Evolutionary conservation across 2,888 invertebrate species (phyloP).

Genomic region (Dendrolimus pini): DNA sequence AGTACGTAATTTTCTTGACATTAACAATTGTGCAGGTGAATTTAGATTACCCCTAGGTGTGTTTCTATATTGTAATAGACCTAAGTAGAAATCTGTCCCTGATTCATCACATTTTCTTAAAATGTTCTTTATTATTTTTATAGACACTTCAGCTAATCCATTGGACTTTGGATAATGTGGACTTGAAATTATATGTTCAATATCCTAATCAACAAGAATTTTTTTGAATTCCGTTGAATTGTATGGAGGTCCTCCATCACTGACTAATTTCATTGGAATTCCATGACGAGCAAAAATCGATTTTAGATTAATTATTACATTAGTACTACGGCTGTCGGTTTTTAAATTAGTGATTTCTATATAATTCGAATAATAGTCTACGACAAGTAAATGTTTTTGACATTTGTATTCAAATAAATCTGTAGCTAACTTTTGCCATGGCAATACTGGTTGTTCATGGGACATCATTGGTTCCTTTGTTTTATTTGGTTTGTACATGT

Average conservation of each 20-base stretch:
- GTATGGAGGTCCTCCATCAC: constrained; percentile 7
- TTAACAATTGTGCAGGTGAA: constrained; percentile 6
- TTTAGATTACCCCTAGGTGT: constrained; percentile 3
- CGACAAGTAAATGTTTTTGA: constrained; percentile 9
- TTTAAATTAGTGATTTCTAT: constrained; percentile 3
- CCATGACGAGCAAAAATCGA: constrained; percentile 12
- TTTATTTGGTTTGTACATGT: neutral
- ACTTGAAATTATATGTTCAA: constrained; percentile 5
- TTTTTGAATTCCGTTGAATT: constrained; percentile 4
- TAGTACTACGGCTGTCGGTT: neutral
- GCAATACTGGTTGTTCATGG: constrained; percentile 4
- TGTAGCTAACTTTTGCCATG: constrained; percentile 10
- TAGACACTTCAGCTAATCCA: constrained; percentile 4
- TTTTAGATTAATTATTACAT: constrained; percentile 6
- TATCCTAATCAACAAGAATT: constrained; percentile 1
- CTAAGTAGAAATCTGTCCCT: constrained; percentile 1
- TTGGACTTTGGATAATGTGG: constrained; percentile 4
- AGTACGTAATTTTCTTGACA: constrained; percentile 1
- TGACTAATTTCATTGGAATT: constrained; percentile 3
- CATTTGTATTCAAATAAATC: constrained; percentile 12
- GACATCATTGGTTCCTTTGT: constrained; percentile 1
- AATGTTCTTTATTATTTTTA: constrained; percentile 4
- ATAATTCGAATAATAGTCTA: constrained; percentile 11
- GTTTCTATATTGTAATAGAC: constrained; percentile 4
- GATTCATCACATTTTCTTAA: constrained; percentile 4